Evolutionary conservation across 2,113 vertebrate species (phyloP).

Genomic region (Leptobrachium ailaonicum): DNA sequence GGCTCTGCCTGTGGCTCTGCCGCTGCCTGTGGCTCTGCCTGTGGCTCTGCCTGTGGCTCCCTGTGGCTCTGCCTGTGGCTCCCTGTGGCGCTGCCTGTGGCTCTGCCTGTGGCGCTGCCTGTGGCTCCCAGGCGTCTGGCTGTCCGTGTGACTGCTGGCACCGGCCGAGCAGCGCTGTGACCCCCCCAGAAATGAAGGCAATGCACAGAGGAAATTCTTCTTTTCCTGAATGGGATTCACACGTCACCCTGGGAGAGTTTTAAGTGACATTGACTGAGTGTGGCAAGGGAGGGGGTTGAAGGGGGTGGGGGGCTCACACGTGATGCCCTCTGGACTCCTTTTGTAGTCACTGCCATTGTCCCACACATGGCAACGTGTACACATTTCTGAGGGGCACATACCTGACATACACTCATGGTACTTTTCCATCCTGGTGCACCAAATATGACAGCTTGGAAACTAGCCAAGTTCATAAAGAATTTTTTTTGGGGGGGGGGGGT

Average conservation of each 20-base stretch:
- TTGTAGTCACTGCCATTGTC: constrained; percentile 43
- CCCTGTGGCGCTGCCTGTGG: neutral
- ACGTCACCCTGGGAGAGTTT: constrained; percentile 62
- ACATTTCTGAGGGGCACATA: neutral
- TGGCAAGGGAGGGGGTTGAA: constrained; percentile 7
- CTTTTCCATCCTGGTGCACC: constrained; percentile 9
- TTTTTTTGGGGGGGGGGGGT: no score
- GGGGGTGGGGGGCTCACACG: neutral
- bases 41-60: no score
- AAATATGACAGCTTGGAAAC: no score
- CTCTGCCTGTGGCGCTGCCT: no score
- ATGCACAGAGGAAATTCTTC: constrained; percentile 60
- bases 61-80: neutral
- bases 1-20: no score
- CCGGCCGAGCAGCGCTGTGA: constrained; percentile 57
- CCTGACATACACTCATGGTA: neutral
- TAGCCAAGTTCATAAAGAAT: no score
- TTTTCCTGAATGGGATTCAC: constrained; percentile 56
- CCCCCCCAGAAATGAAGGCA: constrained; percentile 57
- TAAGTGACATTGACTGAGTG: constrained; percentile 42
- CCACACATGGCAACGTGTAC: neutral
- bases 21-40: no score
- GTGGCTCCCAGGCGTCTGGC: neutral
- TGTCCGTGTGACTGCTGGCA: constrained; percentile 66
- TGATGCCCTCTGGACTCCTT: constrained; percentile 21